Evolutionary conservation across 1,140 invertebrate genomes (phyloP).

Genomic region (Aphelinus atriplicis): DNA sequence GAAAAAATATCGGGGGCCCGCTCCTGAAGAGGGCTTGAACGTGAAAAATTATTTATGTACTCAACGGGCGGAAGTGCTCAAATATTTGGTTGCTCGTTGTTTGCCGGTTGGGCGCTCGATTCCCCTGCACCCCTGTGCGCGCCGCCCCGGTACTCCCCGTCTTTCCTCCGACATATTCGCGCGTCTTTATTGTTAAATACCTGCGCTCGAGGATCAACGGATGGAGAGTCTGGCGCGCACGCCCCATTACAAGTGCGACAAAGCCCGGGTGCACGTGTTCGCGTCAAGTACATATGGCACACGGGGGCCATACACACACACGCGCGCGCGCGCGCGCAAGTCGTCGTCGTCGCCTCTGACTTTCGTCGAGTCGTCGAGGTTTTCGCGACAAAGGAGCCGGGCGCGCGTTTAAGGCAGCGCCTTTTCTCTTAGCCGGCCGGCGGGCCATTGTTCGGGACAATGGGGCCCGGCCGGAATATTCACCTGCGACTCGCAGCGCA

Average conservation of each 20-base stretch:
- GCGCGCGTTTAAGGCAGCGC: slow-evolving; percentile 37
- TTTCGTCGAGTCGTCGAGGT: slow-evolving; percentile 10
- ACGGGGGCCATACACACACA: background rate
- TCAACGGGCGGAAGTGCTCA: background rate
- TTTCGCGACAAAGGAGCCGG: slow-evolving; percentile 1
- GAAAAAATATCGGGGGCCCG: background rate
- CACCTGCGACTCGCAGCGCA: slow-evolving; percentile 48
- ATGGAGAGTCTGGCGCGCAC: background rate
- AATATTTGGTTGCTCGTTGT: slow-evolving; percentile 19
- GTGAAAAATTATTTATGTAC: slow-evolving; percentile 24
- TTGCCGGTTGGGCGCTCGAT: slow-evolving; percentile 7
- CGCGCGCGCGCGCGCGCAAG: too few relatives aligned
- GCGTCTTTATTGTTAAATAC: slow-evolving; percentile 4
- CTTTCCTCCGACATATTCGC: background rate
- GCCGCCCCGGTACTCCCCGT: slow-evolving; percentile 16
- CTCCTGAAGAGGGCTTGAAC: background rate
- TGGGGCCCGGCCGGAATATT: slow-evolving; percentile 39
- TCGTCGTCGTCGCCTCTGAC: slow-evolving; percentile 2
- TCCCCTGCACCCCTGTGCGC: background rate
- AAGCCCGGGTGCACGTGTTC: slow-evolving; percentile 21
- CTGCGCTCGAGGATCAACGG: slow-evolving; percentile 1
- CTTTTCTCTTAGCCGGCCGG: slow-evolving; percentile 25
- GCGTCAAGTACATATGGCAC: slow-evolving; percentile 21
- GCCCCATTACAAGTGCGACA: slow-evolving; percentile 21
- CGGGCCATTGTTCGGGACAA: slow-evolving; percentile 43